Evolutionary conservation across 2,113 vertebrate genomes (phyloP).

Genomic region (Choloepus hoffmanni): DNA sequence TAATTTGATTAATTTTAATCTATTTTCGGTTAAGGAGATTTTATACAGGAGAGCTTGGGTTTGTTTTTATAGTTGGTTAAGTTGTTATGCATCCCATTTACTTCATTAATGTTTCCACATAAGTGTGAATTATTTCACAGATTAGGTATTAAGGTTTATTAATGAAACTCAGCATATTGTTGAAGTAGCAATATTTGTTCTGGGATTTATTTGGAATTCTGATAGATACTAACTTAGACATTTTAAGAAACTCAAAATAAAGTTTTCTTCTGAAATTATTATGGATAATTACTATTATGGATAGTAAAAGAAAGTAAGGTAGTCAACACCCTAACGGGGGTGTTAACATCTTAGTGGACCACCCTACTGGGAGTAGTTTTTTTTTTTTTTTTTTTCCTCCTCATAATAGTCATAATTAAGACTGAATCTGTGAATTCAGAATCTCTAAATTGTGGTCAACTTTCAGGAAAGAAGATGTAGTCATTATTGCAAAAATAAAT

Average conservation of each 20-base stretch:
- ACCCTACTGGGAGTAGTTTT: rapidly evolving
- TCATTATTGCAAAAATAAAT: background rate
- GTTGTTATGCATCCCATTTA: background rate
- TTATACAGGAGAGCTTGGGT: conserved; percentile 37
- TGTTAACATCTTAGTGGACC: background rate
- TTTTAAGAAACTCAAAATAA: conserved; percentile 75
- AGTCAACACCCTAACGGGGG: background rate
- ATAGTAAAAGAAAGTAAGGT: background rate
- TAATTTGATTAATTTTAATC: background rate
- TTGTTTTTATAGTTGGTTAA: conserved; percentile 14
- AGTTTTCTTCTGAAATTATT: conserved; percentile 75
- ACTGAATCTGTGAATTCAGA: background rate
- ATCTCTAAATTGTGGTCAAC: background rate
- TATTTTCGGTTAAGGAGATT: background rate
- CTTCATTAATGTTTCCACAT: background rate
- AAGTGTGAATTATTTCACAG: background rate
- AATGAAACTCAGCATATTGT: conserved; percentile 68
- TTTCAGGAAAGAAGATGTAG: background rate
- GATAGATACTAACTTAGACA: conserved; percentile 75
- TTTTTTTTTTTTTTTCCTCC: background rate
- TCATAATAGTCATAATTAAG: conserved; percentile 26
- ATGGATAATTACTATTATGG: background rate
- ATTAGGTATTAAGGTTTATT: conserved; percentile 80
- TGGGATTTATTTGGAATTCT: conserved; percentile 76
- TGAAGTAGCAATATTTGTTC: conserved; percentile 22